A percentile compares a stretch with the other conserved stretches of the same genome.
These are phyloP conservation scores for Pseudochirops corinnae DNA, from an alignment of 2,797 vertebrate species.

Conservation along the genomic window DNA sequence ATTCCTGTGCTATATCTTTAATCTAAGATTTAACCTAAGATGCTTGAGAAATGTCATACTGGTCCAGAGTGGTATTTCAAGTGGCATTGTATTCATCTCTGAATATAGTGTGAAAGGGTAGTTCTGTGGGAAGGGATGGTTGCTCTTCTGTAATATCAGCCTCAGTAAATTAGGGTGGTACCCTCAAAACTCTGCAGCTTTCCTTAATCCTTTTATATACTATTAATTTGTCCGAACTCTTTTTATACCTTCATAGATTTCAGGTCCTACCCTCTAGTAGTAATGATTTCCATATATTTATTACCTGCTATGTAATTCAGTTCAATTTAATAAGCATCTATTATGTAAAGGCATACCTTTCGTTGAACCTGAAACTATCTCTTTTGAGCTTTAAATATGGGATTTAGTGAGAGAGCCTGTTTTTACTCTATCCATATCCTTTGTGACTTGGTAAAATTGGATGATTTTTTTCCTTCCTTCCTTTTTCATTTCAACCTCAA, in stretches of 20 bases:
- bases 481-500: neutral
- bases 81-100: neutral
- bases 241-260: neutral
- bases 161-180: slow-evolving; percentile 13
- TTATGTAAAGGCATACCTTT: neutral
- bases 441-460: neutral
- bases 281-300: neutral
- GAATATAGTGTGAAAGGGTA: neutral
- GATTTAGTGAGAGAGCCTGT: neutral
- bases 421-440: neutral
- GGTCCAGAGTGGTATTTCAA: neutral
- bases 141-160: neutral
- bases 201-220: neutral
- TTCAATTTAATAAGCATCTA: neutral
- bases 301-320: neutral
- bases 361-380: neutral
- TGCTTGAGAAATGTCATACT: neutral
- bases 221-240: neutral
- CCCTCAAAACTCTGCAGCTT: neutral
- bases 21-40: neutral
- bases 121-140: neutral
- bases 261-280: neutral
- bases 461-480: neutral
- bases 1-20: neutral
- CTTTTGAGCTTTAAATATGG: neutral